Conservation (phyloP, 2,797 vertebrate species). For the Brachyrhaphis roseni region DNA sequence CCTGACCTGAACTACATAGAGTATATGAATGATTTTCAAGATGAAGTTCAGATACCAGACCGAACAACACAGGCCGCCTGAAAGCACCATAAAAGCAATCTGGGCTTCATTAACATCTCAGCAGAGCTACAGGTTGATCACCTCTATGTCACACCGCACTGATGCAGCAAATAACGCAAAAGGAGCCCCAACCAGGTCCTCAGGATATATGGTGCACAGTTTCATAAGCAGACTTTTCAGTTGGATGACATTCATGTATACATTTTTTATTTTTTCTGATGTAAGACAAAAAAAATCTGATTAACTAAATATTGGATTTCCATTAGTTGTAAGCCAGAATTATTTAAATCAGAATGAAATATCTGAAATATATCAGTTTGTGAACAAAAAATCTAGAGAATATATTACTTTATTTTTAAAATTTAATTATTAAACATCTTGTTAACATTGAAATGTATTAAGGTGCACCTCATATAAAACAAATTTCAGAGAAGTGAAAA, state of each 20-base stretch:
- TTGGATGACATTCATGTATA: not conserved
- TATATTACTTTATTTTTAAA: not conserved
- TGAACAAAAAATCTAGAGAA: not conserved
- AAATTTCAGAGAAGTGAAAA: not conserved
- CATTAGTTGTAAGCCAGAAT: not conserved
- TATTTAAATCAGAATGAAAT: not conserved
- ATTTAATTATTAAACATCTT: not conserved
- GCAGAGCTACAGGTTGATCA: not conserved
- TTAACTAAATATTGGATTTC: not conserved
- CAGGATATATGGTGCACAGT: not conserved
- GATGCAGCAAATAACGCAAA: not conserved
- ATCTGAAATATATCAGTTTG: not conserved
- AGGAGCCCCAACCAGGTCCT: not conserved
- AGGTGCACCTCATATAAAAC: conserved; percentile 26
- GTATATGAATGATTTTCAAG: not conserved
- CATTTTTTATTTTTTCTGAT: not conserved
- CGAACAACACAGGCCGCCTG: not conserved
- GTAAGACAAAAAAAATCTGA: not conserved
- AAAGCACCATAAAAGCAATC: not conserved
- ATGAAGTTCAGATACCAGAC: not conserved
- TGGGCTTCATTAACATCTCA: not conserved
- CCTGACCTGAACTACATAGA: not conserved
- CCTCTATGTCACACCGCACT: not conserved
- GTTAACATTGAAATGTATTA: not conserved
- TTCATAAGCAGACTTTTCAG: not conserved